Evolutionary conservation across 2,888 invertebrate genomes (phyloP), one percentile per base, ranked within the genome.

Genomic region (Drosophila fulvimacula): DNA sequence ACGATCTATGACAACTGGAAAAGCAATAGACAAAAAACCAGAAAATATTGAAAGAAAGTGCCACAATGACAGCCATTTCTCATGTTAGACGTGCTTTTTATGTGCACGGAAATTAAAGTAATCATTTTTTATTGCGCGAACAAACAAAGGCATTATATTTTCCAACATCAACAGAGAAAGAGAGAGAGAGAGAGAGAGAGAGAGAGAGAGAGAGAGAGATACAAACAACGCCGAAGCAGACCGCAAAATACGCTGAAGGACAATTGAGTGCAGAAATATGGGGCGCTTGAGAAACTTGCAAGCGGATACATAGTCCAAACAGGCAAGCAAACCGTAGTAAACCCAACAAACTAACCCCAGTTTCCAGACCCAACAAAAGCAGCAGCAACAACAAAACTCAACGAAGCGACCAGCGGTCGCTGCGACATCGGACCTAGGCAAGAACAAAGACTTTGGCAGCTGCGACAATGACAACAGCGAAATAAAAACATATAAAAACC

Each of bases 381-480:
- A 44, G 32, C 30, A 44, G 19, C 19, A n/a, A 21, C 41, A 21
- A 36, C 13, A 24, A 36, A 64, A 53, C 55, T 17, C 57, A 70
- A 30, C 65, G 64, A 53, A 58, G 64, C 69, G 78, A 42, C 58
- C 66, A 67, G 51, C 58, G 76, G 72, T 64, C 65, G 64, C 56
- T 38, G 21, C 51, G 46, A 62, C 60, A 70, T 76, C 65, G 75
- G 79, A 79, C 53, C 60, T 64, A 51, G 61, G 53, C 59, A 82
- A 88, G 83, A 88, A 83, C 88, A 83, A 83, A 88, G 88, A 78
- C 88, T 86, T 83, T 88, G 88, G 87, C 83, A 88, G 88, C 88
- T 85, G 82, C 80, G 86, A 88, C 82, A 88, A 88, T 85, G 88
- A 83, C 82, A 83, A 77, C 82, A 65, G 72, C 60, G 66, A 83